Evolutionary conservation across 2,888 invertebrate genomes (phyloP).

Genomic region (Steinernema hermaphroditum): DNA sequence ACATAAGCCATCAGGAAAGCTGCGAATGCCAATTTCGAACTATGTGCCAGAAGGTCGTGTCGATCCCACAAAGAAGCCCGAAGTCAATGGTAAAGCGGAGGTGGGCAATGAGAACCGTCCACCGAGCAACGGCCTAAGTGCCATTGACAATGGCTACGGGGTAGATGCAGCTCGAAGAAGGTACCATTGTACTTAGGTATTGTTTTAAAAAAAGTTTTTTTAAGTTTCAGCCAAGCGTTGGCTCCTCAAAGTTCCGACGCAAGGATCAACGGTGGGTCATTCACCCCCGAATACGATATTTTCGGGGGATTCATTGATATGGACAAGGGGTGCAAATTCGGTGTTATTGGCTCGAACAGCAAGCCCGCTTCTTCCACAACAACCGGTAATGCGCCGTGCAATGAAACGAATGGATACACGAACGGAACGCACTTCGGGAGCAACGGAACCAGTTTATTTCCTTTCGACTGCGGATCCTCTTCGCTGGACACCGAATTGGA

Average conservation of each 20-base stretch:
- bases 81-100: neutral
- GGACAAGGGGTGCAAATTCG: neutral
- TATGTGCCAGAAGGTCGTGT: neutral
- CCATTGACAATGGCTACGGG: neutral
- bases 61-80: conserved; percentile 2
- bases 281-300: neutral
- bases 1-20: neutral
- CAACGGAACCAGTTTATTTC: neutral
- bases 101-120: neutral
- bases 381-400: neutral
- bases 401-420: neutral
- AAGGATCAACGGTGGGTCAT: neutral
- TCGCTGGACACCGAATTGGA: neutral
- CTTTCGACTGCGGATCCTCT: neutral
- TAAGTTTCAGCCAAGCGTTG: neutral
- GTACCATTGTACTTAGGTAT: neutral
- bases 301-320: neutral
- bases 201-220: neutral
- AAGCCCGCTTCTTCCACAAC: neutral
- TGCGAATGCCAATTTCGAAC: neutral
- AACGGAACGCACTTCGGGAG: neutral
- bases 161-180: neutral
- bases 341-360: neutral
- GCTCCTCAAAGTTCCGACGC: neutral
- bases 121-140: neutral